Evolutionary conservation across 2,888 invertebrate species (phyloP).

Genomic region (Cephus pygmeus): DNA sequence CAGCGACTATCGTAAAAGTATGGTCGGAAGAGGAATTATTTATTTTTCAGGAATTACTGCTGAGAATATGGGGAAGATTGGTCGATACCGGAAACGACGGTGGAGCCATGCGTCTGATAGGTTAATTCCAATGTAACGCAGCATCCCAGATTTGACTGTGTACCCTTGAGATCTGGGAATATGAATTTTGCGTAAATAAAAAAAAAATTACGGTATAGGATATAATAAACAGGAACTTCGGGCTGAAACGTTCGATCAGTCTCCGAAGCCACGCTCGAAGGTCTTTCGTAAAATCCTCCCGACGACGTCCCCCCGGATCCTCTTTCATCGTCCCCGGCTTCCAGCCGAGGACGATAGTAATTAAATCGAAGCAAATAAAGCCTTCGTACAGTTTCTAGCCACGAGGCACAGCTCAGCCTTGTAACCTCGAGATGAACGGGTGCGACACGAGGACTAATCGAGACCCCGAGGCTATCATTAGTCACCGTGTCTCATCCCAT

Average conservation of each 20-base stretch:
- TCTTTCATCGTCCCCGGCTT: not conserved
- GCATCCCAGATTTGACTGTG: not conserved
- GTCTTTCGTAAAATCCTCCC: not conserved
- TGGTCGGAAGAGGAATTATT: no score
- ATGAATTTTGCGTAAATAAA: not conserved
- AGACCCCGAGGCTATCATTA: constrained; percentile 56
- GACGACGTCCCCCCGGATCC: not conserved
- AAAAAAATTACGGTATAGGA: no score
- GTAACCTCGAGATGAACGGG: constrained; percentile 25
- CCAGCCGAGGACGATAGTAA: constrained; percentile 40
- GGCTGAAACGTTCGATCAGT: not conserved
- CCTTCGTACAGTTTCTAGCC: constrained; percentile 37
- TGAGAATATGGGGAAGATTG: not conserved
- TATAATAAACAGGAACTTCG: no score
- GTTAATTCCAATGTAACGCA: not conserved
- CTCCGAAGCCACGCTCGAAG: not conserved
- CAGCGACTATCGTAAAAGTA: no score
- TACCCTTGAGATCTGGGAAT: no score
- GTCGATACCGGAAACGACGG: not conserved
- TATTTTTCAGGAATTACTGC: not conserved
- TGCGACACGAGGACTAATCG: constrained; percentile 40
- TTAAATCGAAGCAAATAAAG: constrained; percentile 62
- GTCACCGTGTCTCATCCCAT: constrained; percentile 29
- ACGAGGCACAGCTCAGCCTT: constrained; percentile 23
- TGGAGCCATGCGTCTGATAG: not conserved